These are phyloP conservation scores for Centropus bengalensis DNA, from an alignment of 2,113 vertebrate genomes.

Conservation along the genomic window DNA sequence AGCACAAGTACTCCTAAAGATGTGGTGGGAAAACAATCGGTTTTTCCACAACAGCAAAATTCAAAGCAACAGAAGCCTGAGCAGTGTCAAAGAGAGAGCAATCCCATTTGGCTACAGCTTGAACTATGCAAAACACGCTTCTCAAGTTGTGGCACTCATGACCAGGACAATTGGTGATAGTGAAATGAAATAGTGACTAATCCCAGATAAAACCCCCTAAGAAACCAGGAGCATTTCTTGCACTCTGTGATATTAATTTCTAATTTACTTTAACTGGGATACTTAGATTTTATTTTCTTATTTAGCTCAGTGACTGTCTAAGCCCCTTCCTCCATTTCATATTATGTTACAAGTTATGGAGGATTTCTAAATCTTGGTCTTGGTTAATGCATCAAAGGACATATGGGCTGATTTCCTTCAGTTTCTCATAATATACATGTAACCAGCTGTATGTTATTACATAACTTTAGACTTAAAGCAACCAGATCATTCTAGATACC, in stretches of 20 bases:
- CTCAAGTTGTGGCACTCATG: not conserved
- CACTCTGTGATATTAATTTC: not conserved
- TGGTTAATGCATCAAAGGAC: constrained; percentile 64
- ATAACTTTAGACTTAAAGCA: constrained; percentile 68
- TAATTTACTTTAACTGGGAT: not conserved
- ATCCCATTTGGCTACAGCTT: not conserved
- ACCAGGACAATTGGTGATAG: not conserved
- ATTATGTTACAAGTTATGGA: constrained; percentile 24
- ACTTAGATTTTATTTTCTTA: not conserved
- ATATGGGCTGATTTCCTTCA: constrained; percentile 63
- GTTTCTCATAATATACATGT: constrained; percentile 42
- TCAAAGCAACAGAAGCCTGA: not conserved
- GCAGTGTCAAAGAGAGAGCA: not conserved
- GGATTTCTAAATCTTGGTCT: constrained; percentile 55
- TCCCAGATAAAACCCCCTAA: not conserved
- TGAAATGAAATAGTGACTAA: not conserved
- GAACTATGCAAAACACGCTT: not conserved
- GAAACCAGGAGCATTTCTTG: not conserved
- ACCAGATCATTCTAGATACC: constrained; percentile 42
- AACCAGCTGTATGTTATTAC: constrained; percentile 68
- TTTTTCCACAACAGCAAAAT: not conserved
- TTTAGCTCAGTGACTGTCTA: constrained; percentile 2
- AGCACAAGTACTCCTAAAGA: not conserved
- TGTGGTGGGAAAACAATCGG: not conserved
- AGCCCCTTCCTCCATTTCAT: constrained; percentile 25